Evolutionary conservation across 2,797 vertebrate genomes (phyloP).

Genomic region (Tangara arthus): DNA sequence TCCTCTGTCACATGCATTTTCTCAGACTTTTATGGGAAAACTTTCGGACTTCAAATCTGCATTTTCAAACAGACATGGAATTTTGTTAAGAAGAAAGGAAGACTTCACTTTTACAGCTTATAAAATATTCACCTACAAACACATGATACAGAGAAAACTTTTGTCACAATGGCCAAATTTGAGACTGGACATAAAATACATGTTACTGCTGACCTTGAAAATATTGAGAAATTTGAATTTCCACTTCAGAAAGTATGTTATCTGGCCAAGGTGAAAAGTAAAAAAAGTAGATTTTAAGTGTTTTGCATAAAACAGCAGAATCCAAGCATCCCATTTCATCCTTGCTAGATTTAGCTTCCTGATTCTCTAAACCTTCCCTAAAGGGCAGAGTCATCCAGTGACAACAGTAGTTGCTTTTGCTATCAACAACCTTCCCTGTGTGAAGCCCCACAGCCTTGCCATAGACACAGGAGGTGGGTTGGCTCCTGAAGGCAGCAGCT

Average conservation of each 20-base stretch:
- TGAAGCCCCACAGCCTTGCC: neutral
- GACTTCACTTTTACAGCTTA: neutral
- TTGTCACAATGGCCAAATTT: neutral
- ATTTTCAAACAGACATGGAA: neutral
- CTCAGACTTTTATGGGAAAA: neutral
- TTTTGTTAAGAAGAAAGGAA: neutral
- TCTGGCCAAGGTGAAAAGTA: neutral
- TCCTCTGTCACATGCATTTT: neutral
- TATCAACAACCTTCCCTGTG: neutral
- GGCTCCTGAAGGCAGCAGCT: neutral
- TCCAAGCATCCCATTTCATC: neutral
- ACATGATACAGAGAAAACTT: rapidly evolving
- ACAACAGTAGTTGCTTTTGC: neutral
- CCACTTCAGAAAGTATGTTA: neutral
- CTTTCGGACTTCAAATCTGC: neutral
- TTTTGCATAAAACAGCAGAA: neutral
- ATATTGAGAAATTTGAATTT: neutral
- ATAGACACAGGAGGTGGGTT: neutral
- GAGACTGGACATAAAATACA: neutral
- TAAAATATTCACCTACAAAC: neutral
- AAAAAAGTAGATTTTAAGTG: neutral
- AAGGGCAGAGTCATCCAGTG: neutral
- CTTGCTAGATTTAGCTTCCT: neutral
- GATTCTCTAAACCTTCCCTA: neutral
- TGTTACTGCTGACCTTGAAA: neutral